Evolutionary conservation across 2,888 invertebrate genomes (phyloP).

Genomic region (Athrips mouffetella): DNA sequence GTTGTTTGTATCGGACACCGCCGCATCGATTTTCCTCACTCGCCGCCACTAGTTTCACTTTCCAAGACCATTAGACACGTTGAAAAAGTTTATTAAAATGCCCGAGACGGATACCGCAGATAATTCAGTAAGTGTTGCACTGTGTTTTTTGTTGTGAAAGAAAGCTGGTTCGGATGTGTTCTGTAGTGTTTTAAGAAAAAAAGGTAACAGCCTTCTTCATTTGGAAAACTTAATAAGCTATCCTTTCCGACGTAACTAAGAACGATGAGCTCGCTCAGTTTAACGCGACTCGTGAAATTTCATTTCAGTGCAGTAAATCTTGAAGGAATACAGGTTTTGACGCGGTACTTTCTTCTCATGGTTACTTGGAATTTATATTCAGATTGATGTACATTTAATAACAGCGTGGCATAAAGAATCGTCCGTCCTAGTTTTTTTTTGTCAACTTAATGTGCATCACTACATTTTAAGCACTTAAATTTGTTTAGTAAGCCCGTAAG

Average conservation of each 20-base stretch:
- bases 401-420: too few species aligned
- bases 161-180: too few species aligned
- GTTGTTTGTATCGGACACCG: slow-evolving; percentile 50
- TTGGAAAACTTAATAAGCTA: background rate
- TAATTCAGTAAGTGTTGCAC: slow-evolving; percentile 48
- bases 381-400: too few species aligned
- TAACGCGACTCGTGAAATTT: background rate
- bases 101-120: slow-evolving; percentile 33
- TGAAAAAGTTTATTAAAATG: slow-evolving; percentile 29
- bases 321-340: background rate
- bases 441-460: too few species aligned
- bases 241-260: too few species aligned
- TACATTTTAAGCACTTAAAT: too few species aligned
- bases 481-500: too few species aligned
- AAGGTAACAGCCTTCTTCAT: too few species aligned
- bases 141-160: slow-evolving; percentile 30
- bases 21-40: slow-evolving; percentile 65
- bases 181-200: too few species aligned
- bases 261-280: background rate
- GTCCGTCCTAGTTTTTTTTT: too few species aligned
- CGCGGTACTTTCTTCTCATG: background rate
- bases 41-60: slow-evolving; percentile 57
- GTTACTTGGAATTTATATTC: too few species aligned
- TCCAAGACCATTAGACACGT: slow-evolving; percentile 51
- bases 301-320: background rate